Evolutionary conservation across 2,113 vertebrate species (phyloP).

Genomic region (Emydura subglobosa): DNA sequence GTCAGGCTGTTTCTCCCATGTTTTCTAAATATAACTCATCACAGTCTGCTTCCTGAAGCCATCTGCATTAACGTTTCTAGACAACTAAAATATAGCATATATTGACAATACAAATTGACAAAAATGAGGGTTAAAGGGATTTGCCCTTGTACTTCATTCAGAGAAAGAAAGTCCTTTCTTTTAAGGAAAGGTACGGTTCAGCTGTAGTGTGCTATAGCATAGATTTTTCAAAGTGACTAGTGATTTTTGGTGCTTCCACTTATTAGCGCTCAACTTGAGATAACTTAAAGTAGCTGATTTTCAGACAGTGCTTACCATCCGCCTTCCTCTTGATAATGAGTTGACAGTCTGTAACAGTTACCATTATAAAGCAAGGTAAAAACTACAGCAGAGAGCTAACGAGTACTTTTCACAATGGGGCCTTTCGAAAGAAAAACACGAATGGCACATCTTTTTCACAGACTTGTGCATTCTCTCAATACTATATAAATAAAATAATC

Average conservation of each 20-base stretch:
- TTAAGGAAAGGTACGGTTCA: background rate
- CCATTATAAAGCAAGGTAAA: background rate
- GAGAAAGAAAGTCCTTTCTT: background rate
- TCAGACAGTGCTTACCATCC: background rate
- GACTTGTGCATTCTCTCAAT: background rate
- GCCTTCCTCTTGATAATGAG: background rate
- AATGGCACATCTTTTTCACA: background rate
- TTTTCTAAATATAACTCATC: slow-evolving; percentile 40
- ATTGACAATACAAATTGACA: slow-evolving; percentile 19
- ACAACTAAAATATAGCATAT: background rate
- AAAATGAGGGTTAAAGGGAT: background rate
- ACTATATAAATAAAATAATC: background rate
- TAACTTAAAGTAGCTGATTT: background rate
- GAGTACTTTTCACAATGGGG: background rate
- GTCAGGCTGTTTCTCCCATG: slow-evolving; percentile 4
- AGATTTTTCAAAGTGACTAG: background rate
- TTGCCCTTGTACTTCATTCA: background rate
- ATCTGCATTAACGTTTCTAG: background rate
- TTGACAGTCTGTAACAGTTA: background rate
- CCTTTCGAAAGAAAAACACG: background rate
- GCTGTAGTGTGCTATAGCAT: background rate
- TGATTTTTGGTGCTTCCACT: background rate
- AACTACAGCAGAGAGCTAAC: background rate
- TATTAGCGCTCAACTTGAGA: background rate
- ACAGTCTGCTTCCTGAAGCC: slow-evolving; percentile 4